Base-by-base conservation (phyloP, 2,888 invertebrate genomes). In the Drosophila percnosoma region DNA sequence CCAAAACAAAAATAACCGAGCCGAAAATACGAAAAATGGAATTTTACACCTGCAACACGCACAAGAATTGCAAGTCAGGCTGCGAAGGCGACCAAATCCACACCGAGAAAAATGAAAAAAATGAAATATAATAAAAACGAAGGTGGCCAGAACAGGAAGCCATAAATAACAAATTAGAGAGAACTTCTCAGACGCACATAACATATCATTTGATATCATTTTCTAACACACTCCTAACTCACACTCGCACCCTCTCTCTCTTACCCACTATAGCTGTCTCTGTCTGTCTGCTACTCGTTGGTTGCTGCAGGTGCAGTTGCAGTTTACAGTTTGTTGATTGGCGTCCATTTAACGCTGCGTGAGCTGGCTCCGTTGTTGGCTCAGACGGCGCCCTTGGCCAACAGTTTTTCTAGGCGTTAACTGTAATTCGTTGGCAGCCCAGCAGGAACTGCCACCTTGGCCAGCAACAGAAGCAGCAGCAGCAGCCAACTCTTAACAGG, bases 161-260 rank as follows among this genome's bases (percentile, higher is more conserved):
- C 79, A 90, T 87, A 87, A 87, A 87, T 87, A 88, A 90, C 40
- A 82, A 82, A 81, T 86, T 79, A 83, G 90, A 89, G 87, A 83
- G 55, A 27, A 72, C 67, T 75, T 72, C 73, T 68, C 52, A 67
- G 63, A 60, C 68, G 42, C 66, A 62, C 73, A 75, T 66, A 90
- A 79, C 82, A 79, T 90, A 90, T 87, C 73, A 90, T 87, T 90
- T 90, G 78, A 77, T 78, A 90, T 79, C 64, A 86, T 83, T 87
- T 85, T 85, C 87, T 89, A 90, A 87, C 78, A 75, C 80, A 55
- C 57, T 59, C 31, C 66, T 54, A 63, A 65, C 62, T 42, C 53
- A 11, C 38, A 58, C 29, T 59, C 36, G 7, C 36, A 24, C 51
- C 55, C 13, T 51, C 55, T 34, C 49, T 34, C 27, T 11, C 48